These are phyloP conservation scores for Nematopogon swammerdamellus DNA, from an alignment of 2,888 invertebrate species.

Conservation along the genomic window DNA sequence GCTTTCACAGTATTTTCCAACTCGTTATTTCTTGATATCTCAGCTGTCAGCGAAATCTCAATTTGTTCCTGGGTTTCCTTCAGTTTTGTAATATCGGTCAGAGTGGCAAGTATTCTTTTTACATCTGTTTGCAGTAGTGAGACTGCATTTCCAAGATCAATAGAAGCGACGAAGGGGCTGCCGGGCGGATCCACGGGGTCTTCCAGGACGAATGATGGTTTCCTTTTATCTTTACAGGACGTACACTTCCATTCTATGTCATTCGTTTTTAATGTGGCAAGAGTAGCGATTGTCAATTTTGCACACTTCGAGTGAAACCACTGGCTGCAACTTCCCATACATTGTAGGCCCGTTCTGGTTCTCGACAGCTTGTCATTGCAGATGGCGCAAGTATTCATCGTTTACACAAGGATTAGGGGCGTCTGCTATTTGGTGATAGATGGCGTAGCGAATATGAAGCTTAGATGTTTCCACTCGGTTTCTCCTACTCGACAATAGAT, in stretches of 20 bases:
- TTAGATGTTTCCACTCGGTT: too few species aligned
- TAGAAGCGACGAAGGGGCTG: not conserved
- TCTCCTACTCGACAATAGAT: too few species aligned
- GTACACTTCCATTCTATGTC: not conserved
- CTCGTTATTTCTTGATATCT: not conserved
- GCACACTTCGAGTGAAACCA: not conserved
- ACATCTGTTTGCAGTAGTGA: not conserved
- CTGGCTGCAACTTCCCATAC: not conserved
- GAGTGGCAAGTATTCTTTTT: not conserved
- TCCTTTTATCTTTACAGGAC: not conserved
- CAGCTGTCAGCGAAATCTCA: not conserved
- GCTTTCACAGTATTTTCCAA: not conserved
- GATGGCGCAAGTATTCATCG: not conserved
- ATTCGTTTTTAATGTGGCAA: not conserved
- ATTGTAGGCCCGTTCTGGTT: not conserved
- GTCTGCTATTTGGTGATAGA: too few species aligned
- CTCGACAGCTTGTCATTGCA: not conserved
- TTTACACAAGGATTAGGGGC: too few species aligned
- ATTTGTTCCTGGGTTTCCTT: not conserved
- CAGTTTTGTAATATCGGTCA: not conserved
- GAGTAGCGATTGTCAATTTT: not conserved
- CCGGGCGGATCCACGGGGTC: not conserved
- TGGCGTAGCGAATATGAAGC: too few species aligned
- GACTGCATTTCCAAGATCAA: not conserved
- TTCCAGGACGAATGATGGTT: not conserved